Percentiles rank a stretch among this genome's conserved stretches.
Evolutionary conservation across 2,888 invertebrate genomes (phyloP).

Genomic region (Saturnia japonica): DNA sequence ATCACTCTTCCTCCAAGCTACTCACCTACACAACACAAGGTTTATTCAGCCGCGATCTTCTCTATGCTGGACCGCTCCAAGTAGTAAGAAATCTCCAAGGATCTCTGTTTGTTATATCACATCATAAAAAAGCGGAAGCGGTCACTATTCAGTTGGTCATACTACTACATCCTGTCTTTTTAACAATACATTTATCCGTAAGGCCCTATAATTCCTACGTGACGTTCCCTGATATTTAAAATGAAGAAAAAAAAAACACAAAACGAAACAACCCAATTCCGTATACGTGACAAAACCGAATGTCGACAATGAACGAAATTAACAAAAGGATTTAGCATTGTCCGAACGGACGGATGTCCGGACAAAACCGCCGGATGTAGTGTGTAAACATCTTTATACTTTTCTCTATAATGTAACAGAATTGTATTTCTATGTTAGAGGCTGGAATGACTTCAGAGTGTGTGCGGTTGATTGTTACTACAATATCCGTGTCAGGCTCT

Average conservation of each 20-base stretch:
- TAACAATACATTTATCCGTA: not conserved
- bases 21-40: too few species aligned
- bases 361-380: constrained; percentile 16
- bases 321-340: constrained; percentile 14
- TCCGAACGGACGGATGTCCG: constrained; percentile 18
- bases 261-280: not conserved
- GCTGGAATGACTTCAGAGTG: constrained; percentile 2
- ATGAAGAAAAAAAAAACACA: not conserved
- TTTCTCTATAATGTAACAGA: not conserved
- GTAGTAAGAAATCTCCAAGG: too few species aligned
- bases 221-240: not conserved
- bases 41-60: too few species aligned
- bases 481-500: not conserved
- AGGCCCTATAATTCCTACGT: not conserved
- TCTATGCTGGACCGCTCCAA: too few species aligned
- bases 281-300: constrained; percentile 14
- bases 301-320: constrained; percentile 17
- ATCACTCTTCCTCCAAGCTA: too few species aligned
- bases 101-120: too few species aligned
- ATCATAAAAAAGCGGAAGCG: not conserved
- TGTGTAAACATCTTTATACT: constrained; percentile 19
- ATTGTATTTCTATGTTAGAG: not conserved
- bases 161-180: not conserved
- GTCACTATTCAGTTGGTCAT: not conserved
- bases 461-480: not conserved